Evolutionary conservation across 2,113 vertebrate species (phyloP).

Genomic region (Speoplatyrhinus poulsoni): DNA sequence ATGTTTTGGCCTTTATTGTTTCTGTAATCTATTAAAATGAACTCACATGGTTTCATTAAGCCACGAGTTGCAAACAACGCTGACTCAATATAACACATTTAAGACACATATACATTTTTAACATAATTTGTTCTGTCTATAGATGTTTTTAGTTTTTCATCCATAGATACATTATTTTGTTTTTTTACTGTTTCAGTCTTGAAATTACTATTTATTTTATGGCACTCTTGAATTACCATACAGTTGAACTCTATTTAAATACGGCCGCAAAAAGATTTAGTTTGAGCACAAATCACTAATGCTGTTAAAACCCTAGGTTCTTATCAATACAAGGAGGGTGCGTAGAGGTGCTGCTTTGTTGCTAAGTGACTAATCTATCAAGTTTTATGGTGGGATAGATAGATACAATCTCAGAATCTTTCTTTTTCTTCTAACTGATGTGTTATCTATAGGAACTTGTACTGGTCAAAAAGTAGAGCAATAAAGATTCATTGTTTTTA

Average conservation of each 20-base stretch:
- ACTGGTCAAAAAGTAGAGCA: conserved; percentile 24
- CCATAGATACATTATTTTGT: no score
- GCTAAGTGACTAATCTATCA: conserved; percentile 64
- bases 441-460: conserved; percentile 45
- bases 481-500: conserved; percentile 15
- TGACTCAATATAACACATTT: no score
- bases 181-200: no score
- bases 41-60: not conserved
- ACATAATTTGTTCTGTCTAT: no score
- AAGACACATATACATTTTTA: no score
- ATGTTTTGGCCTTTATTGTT: conserved; percentile 2
- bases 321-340: conserved; percentile 55
- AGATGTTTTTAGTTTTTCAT: no score
- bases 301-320: conserved; percentile 41
- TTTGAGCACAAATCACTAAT: conserved; percentile 46
- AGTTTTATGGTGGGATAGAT: conserved; percentile 66
- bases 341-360: conserved; percentile 64
- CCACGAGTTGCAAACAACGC: no score
- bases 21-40: not conserved
- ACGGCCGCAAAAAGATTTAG: conserved; percentile 40
- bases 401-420: conserved; percentile 61
- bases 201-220: no score
- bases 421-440: conserved; percentile 28
- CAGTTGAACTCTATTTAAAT: conserved; percentile 42
- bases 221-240: conserved; percentile 52